These are phyloP conservation scores for Bovichtus diacanthus DNA, from an alignment of 2,797 vertebrate species.

Conservation along the genomic window DNA sequence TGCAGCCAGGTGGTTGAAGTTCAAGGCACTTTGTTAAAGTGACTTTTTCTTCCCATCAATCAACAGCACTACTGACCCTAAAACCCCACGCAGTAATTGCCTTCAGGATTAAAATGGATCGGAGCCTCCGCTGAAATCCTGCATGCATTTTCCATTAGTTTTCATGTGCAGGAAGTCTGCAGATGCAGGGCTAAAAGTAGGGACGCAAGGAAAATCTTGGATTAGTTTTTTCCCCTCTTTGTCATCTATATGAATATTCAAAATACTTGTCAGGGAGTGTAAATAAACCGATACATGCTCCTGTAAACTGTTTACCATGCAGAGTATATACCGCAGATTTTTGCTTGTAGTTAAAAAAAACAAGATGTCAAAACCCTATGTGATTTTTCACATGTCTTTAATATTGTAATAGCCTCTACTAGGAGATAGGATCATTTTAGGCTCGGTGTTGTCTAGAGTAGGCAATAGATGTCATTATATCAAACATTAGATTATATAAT, in stretches of 20 bases:
- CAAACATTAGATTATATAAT: slow-evolving; percentile 76
- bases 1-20: slow-evolving; percentile 80
- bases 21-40: slow-evolving; percentile 81
- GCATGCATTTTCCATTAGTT: slow-evolving; percentile 83
- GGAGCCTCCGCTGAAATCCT: slow-evolving; percentile 76
- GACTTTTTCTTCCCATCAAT: slow-evolving; percentile 84
- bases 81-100: slow-evolving; percentile 86
- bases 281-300: slow-evolving; percentile 32
- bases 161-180: slow-evolving; percentile 73
- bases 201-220: slow-evolving; percentile 52
- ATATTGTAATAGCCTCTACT: slow-evolving; percentile 26
- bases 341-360: background rate
- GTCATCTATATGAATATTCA: slow-evolving; percentile 66
- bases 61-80: slow-evolving; percentile 84
- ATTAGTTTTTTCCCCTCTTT: slow-evolving; percentile 50
- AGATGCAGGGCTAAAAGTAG: slow-evolving; percentile 65
- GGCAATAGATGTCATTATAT: slow-evolving; percentile 72
- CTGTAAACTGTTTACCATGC: slow-evolving; percentile 35
- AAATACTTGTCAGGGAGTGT: slow-evolving; percentile 40
- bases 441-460: slow-evolving; percentile 48
- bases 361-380: background rate
- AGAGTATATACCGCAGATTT: background rate
- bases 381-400: slow-evolving; percentile 35
- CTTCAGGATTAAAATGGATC: slow-evolving; percentile 87
- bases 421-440: slow-evolving; percentile 53